phyloP scores from a whole-genome alignment of 2,888 invertebrate genomes.

The Stegana nigrithorax region DNA sequence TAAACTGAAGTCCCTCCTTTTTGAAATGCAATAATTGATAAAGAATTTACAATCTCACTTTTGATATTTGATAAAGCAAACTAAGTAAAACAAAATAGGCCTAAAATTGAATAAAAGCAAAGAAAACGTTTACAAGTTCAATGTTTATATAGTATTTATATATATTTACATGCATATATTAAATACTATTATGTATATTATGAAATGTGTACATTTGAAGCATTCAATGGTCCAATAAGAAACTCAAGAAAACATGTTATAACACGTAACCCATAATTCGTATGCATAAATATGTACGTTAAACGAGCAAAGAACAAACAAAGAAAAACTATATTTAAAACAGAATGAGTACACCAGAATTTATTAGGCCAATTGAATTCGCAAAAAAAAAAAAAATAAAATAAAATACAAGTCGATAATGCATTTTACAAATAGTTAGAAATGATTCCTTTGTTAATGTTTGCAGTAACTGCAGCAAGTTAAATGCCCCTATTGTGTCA shows the following conservation, averaged over 20 bases:
- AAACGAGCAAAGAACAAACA: too few relatives aligned
- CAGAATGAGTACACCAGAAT: neutral
- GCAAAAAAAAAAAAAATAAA: too few relatives aligned
- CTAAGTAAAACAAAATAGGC: too few relatives aligned
- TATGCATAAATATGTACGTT: conserved; percentile 5
- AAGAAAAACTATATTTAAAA: conserved; percentile 7
- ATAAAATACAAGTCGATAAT: neutral
- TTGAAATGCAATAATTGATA: conserved; percentile 28
- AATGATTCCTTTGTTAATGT: too few relatives aligned
- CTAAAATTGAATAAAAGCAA: neutral
- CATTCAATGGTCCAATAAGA: conserved; percentile 48
- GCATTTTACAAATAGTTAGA: too few relatives aligned
- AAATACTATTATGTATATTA: neutral
- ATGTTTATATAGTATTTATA: conserved; percentile 29
- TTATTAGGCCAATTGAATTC: too few relatives aligned
- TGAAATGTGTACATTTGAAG: conserved; percentile 10
- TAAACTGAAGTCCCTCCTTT: conserved; percentile 33
- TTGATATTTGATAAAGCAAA: too few relatives aligned
- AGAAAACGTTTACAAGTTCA: conserved; percentile 12
- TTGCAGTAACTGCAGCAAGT: too few relatives aligned
- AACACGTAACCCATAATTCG: too few relatives aligned
- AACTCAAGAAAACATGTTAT: conserved; percentile 42
- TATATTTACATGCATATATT: conserved; percentile 32
- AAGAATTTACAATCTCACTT: conserved; percentile 8
- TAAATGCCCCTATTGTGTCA: too few relatives aligned